phyloP scores from a whole-genome alignment of 2,113 vertebrate genomes.

The Thunnus thynnus region DNA sequence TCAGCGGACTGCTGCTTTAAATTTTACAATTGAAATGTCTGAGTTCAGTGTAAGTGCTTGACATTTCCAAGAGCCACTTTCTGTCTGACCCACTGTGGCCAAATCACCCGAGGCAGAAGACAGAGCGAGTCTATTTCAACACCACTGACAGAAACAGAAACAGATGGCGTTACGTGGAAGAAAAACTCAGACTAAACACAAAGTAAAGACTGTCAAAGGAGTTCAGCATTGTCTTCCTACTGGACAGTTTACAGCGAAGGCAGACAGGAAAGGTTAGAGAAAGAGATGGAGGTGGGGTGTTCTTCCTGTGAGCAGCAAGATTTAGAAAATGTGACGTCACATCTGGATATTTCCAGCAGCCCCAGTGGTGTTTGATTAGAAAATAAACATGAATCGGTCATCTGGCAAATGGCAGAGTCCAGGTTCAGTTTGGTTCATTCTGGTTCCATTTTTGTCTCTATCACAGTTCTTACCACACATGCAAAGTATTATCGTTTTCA shows the following conservation, averaged over 20 bases:
- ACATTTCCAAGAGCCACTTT: slow-evolving; percentile 6
- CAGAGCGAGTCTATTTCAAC: background rate
- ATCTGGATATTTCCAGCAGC: background rate
- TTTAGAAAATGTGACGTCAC: background rate
- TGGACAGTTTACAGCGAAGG: background rate
- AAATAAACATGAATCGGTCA: too few species aligned
- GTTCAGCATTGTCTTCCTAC: background rate
- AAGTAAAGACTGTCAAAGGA: background rate
- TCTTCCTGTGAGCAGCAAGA: too few species aligned
- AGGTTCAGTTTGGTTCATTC: too few species aligned
- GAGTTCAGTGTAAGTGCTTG: background rate
- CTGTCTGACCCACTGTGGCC: too few species aligned
- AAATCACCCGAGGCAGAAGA: background rate
- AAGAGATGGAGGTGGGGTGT: background rate
- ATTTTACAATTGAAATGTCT: background rate
- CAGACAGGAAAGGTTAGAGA: slow-evolving; percentile 5
- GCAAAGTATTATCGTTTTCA: too few species aligned
- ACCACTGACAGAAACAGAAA: background rate
- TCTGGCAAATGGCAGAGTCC: too few species aligned
- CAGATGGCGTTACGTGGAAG: background rate
- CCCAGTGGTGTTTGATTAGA: too few species aligned
- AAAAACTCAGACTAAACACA: slow-evolving; percentile 26
- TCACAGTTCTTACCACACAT: too few species aligned
- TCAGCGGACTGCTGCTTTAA: background rate
- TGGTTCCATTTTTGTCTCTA: too few species aligned